These are phyloP conservation scores for Periplaneta americana DNA, from an alignment of 1,140 invertebrate genomes.

Conservation along the genomic window DNA sequence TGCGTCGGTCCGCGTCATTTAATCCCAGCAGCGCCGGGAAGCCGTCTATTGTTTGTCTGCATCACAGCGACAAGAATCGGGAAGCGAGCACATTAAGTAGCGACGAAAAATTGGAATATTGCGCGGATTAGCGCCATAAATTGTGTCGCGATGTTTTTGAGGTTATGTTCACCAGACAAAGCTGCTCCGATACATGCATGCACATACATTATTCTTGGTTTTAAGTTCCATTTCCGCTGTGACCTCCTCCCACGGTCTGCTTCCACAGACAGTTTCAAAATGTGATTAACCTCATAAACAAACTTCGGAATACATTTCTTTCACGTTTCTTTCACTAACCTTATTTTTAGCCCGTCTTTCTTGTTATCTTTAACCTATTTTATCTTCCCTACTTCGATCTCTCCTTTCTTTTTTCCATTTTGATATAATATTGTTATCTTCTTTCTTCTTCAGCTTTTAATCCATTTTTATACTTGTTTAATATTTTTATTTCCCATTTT, in stretches of 20 bases:
- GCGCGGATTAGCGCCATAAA: not conserved
- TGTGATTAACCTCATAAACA: too few relatives aligned
- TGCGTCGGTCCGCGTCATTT: not conserved
- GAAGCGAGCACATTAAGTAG: not conserved
- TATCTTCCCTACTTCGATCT: too few relatives aligned
- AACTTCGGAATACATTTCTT: too few relatives aligned
- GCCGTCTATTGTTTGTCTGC: not conserved
- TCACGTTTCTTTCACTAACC: too few relatives aligned
- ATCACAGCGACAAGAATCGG: not conserved
- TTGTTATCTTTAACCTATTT: too few relatives aligned
- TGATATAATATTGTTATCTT: too few relatives aligned
- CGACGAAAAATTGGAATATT: not conserved
- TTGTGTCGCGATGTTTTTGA: not conserved
- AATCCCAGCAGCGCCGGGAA: not conserved
- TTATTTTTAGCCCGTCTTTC: too few relatives aligned
- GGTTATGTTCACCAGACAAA: not conserved
- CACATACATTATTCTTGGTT: not conserved
- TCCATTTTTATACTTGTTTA: too few relatives aligned
- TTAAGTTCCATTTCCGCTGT: not conserved
- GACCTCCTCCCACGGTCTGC: not conserved
- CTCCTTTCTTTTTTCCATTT: too few relatives aligned
- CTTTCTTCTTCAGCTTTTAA: too few relatives aligned
- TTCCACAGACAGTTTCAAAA: not conserved
- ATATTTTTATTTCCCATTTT: too few relatives aligned
- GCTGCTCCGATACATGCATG: not conserved